Evolutionary conservation across 2,113 vertebrate genomes (phyloP), one percentile per base, ranked within the genome.

Genomic region (Eublepharis macularius): DNA sequence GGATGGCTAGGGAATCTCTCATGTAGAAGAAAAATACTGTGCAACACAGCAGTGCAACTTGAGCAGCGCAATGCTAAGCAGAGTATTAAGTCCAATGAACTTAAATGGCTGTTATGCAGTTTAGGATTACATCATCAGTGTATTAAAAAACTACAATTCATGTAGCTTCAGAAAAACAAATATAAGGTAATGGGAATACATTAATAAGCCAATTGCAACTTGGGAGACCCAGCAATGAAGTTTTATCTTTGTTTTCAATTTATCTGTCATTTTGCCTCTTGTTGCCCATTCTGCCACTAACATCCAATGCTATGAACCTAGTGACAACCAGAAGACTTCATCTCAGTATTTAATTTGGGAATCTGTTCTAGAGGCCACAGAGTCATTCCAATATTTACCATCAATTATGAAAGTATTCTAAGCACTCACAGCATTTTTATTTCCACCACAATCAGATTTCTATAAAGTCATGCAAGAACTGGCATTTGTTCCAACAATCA

Each of bases 401-500:
- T 21, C 75, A 34, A 12, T 24, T 36, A 13, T 54, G 47, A 54
- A 76, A 76, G 32, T 51, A 82, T 72, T 16, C 39, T 19, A 65
- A 36, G 0, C 0, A 85, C 0, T 66, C 9, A 70, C 36, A 32
- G 8, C 73, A 7, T 39, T 82, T 73, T 60, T 10, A 13, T 79
- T 63, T 87, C 60, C 86, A 85, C n/a, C 69, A 73, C 34, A 73
- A n/a, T 54, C 29, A 34, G 12, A 84, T 41, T 78, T 79, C 60
- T 39, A 65, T n/a, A 83, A 9, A 84, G 68, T 41, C 77, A 26
- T 0, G 0, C 66, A 86, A 72, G 29, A 83, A 85, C 34, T 39
- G 3, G 26, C 16, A 51, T 32, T 21, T 86, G 57, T 84, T 19
- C 47, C 14, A 51, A 86, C 60, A 63, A 63, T 7, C 24, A 63